These are phyloP conservation scores for Pelusios castaneus DNA, from an alignment of 2,113 vertebrate genomes.

Conservation along the genomic window DNA sequence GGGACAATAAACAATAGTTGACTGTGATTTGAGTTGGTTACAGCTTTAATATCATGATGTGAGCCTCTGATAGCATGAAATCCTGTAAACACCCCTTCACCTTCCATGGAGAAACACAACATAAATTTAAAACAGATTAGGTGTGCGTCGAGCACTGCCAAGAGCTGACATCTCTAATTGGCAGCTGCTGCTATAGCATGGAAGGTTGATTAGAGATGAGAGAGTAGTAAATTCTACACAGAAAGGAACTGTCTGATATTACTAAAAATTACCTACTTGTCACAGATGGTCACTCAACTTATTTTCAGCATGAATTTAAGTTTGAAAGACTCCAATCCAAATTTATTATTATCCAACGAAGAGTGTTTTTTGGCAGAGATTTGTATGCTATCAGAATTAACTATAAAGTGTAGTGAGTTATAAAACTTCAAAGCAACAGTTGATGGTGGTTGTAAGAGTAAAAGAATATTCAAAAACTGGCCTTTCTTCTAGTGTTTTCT, in stretches of 20 bases:
- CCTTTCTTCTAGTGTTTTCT: neutral
- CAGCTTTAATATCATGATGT: neutral
- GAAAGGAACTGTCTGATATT: constrained; percentile 57
- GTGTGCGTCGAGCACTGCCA: constrained; percentile 27
- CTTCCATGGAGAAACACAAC: constrained; percentile 23
- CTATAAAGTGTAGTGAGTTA: constrained; percentile 9
- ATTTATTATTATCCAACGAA: constrained; percentile 34
- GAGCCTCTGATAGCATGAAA: neutral
- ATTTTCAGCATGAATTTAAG: constrained; percentile 45
- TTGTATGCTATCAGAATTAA: neutral
- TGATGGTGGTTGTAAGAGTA: neutral
- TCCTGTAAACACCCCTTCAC: neutral
- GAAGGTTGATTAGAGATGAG: constrained; percentile 63
- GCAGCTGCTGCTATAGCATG: constrained; percentile 54
- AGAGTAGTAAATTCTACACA: constrained; percentile 61
- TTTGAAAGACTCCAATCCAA: constrained; percentile 32
- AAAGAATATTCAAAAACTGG: neutral
- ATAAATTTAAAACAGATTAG: constrained; percentile 46
- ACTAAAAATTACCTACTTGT: constrained; percentile 67
- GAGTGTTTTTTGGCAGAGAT: constrained; percentile 41
- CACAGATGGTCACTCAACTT: constrained; percentile 47
- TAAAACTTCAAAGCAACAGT: neutral
- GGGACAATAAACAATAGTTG: neutral
- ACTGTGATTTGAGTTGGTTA: neutral
- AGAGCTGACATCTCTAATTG: constrained; percentile 63